Evolutionary conservation across 2,797 vertebrate species (phyloP).

Genomic region (Gymnothorax reevesii): DNA sequence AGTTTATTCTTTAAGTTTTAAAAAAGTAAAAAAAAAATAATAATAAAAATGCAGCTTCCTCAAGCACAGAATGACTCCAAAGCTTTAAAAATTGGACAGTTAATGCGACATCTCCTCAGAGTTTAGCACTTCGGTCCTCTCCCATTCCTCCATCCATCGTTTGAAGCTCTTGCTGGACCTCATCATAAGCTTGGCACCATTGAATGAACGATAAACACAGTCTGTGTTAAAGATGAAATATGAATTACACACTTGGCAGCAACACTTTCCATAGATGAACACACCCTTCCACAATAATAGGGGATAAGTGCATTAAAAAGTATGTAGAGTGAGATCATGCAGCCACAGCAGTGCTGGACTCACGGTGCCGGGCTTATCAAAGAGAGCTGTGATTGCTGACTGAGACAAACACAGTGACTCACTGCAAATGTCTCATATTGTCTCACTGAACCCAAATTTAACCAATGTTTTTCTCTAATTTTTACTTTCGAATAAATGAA

Average conservation of each 20-base stretch:
- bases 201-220: slow-evolving; percentile 70
- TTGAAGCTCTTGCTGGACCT: slow-evolving; percentile 42
- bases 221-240: slow-evolving; percentile 66
- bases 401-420: slow-evolving; percentile 3
- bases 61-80: not conserved
- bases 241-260: slow-evolving; percentile 73
- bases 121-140: not conserved
- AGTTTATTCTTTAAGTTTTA: too few relatives aligned
- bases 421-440: not conserved
- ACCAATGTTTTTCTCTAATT: not conserved
- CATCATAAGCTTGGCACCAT: slow-evolving; percentile 59
- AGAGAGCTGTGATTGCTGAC: slow-evolving; percentile 10
- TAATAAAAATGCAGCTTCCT: not conserved
- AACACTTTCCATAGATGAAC: slow-evolving; percentile 61
- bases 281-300: slow-evolving; percentile 70
- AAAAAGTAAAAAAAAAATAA: too few relatives aligned
- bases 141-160: slow-evolving; percentile 13
- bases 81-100: not conserved
- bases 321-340: slow-evolving; percentile 52
- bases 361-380: slow-evolving; percentile 24
- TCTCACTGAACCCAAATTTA: slow-evolving; percentile 9
- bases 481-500: not conserved
- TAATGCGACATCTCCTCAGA: not conserved
- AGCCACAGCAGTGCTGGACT: slow-evolving; percentile 44
- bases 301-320: slow-evolving; percentile 61